These are phyloP conservation scores for Rhegmatorhina hoffmannsi DNA, from an alignment of 2,113 vertebrate species.

Conservation along the genomic window DNA sequence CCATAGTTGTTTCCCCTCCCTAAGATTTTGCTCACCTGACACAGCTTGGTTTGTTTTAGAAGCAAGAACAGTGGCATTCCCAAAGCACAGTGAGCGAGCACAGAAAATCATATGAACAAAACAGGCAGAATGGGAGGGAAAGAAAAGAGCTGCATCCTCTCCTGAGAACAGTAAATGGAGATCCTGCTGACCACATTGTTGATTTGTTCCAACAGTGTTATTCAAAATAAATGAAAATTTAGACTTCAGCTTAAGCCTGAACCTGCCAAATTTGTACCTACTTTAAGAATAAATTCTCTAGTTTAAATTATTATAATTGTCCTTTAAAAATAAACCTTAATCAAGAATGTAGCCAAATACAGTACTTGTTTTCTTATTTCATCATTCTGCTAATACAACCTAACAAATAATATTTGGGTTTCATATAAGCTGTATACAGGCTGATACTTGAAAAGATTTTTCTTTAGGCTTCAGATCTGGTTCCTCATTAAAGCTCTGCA, in stretches of 20 bases:
- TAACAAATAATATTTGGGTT: not conserved
- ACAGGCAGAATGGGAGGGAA: not conserved
- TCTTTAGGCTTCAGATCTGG: not conserved
- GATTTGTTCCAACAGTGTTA: not conserved
- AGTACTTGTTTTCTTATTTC: not conserved
- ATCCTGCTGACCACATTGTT: not conserved
- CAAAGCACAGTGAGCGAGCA: not conserved
- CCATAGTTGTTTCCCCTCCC: not conserved
- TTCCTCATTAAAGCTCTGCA: not conserved
- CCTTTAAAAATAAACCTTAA: not conserved
- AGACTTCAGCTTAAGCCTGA: not conserved
- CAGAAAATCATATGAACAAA: not conserved
- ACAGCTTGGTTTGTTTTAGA: not conserved
- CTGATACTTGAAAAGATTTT: not conserved
- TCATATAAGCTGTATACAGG: not conserved
- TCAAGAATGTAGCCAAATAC: not conserved
- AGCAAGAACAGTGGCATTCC: not conserved
- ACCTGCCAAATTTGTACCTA: not conserved
- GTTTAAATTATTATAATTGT: not conserved
- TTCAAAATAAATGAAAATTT: not conserved
- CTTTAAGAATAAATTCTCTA: not conserved
- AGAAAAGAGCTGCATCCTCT: not conserved
- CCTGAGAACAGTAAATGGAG: not conserved
- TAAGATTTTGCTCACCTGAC: not conserved
- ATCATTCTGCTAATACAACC: not conserved